Evolutionary conservation across 2,888 invertebrate species (phyloP).

Genomic region (Trissonchulus latispiculum): DNA sequence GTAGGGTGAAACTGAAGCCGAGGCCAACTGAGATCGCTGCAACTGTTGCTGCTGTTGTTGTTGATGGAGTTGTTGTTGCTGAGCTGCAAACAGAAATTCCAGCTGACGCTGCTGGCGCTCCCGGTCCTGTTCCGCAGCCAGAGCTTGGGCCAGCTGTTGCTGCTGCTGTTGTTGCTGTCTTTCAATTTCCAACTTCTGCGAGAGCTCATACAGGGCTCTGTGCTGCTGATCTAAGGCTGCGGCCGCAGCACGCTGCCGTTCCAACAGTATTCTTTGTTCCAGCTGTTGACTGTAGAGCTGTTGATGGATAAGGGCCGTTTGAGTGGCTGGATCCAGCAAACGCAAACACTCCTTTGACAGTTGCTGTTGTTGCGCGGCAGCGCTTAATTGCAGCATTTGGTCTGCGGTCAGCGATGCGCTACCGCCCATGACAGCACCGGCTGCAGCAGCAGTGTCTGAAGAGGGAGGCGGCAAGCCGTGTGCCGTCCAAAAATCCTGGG

Average conservation of each 20-base stretch:
- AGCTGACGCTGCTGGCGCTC: neutral
- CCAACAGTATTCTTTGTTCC: too few species aligned
- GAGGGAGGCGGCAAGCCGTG: too few species aligned
- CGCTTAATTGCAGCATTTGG: neutral
- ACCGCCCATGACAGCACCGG: neutral
- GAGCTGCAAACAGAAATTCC: neutral
- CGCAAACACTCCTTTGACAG: neutral
- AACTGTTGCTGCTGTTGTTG: conserved; percentile 10
- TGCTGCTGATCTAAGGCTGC: conserved; percentile 3
- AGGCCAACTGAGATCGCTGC: too few species aligned
- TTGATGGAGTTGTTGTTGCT: conserved; percentile 1
- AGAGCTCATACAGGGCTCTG: neutral
- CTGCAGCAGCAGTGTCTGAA: too few species aligned
- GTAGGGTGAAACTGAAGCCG: too few species aligned
- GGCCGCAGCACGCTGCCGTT: neutral
- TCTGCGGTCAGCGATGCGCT: neutral
- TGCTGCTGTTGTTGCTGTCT: neutral
- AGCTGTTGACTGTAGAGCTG: neutral
- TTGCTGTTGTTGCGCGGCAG: neutral
- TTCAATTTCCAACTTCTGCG: neutral
- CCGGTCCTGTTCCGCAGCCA: neutral
- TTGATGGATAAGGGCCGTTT: neutral
- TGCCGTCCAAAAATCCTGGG: neutral
- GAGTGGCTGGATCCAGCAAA: neutral
- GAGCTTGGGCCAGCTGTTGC: neutral